Evolutionary conservation across 2,888 invertebrate genomes (phyloP), one percentile per base, ranked within the genome.

Genomic region (Bombyx huttoni): DNA sequence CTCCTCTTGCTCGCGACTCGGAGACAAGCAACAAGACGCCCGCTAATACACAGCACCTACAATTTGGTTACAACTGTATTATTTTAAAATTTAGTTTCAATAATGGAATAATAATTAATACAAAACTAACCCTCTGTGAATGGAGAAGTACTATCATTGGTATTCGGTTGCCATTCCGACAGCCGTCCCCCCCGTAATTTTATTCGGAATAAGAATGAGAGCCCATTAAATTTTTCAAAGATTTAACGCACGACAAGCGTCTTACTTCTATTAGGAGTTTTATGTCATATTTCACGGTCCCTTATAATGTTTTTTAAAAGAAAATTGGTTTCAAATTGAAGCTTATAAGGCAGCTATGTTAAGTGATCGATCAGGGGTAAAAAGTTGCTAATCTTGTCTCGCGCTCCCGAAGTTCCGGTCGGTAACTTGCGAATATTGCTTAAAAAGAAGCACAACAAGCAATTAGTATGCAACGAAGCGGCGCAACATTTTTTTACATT

Each of bases 401-500:
- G 70, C 68, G 66, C 69, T 66, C 67, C 70, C 68, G 54, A 80
- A 81, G 77, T 81, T 80, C 70, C 74, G 71, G 70, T 73, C 70
- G 71, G 70, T 69, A 75, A 76, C 76, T 78, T 75, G 72, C 61
- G 70, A 71, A 75, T 75, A 73, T 75, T 71, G 77, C 75, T 78
- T 70, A 73, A 74, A 70, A 64, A 67, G 67, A 73, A 68, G 70
- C 78, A 86, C 86, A 86, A 87, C 86, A 86, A 81, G 73, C 75
- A 85, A 88, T 88, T 87, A 87, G 88, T 87, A 88, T 87, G 83
- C 88, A 78, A 78, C 71, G 67, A 75, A 75, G 78, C 70, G 70
- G 74, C 80, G 70, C 70, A 75, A 81, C 85, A 86, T 87, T 88
- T 87, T 88, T 88, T 86, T 67, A 81, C 84, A 87, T 88, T 87